Base-by-base conservation (phyloP, 2,888 invertebrate genomes). In the Desoria tigrina region DNA sequence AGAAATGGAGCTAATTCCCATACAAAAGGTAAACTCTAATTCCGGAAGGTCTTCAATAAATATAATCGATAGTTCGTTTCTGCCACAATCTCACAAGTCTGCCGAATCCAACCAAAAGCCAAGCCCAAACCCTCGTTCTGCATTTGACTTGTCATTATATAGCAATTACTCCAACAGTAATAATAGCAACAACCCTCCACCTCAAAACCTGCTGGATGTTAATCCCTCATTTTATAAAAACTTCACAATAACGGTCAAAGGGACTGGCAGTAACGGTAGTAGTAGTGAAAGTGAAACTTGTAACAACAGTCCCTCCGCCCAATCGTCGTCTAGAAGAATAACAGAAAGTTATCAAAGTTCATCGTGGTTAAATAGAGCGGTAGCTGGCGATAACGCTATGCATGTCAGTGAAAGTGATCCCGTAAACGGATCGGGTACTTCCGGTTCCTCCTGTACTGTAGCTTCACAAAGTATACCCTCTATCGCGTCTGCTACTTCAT, bases 241-340 rank as follows among this genome's bases (percentile, higher is more conserved):
- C 42, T 58, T 58, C 27, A 58, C 58, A 23, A 58, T 58, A 18
- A 58, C 58, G 21, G 23, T 58, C 7, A 58, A 58, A 45, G 21
- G 45, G 6, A 45, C n/a, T 45, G 16, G 9, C n/a, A 45, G 45
- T 45, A 45, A 45, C 45, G 45, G 45, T 45, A 32, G 32, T 11
- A 32, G 32, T 32, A 32, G 32, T 32, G 32, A 11, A 32, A 32
- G 32, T 11, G 32, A 32, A 32, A 7, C 32, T 32, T 32, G 4
- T 32, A 32, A 7, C 4, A 32, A 32, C 11, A 32, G 32, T 32
- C 32, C 32, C 11, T 4, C 32, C 4, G 6, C 4, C 4, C 32
- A 32, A 32, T 32, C 6, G 4, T 32, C 32, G 4, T 32, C 32
- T 32, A 4, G 11, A 32, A 32, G 32, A 32, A 32, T 11, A 32